phyloP scores from a whole-genome alignment of 2,113 vertebrate species.

The Dipodomys spectabilis region DNA sequence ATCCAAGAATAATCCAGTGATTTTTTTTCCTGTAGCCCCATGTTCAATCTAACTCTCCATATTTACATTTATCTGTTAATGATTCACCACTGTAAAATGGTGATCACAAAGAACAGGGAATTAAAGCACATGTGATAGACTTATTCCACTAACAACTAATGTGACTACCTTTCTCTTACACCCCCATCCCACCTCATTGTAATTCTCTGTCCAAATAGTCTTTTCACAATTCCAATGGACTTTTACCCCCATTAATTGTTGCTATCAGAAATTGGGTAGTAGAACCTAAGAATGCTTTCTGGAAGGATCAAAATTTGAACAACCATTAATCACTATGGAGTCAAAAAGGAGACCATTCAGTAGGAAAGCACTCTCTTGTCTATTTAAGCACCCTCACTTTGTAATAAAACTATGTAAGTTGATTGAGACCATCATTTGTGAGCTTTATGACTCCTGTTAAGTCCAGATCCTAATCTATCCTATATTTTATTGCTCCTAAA shows the following conservation, averaged over 20 bases:
- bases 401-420: neutral
- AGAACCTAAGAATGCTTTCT: neutral
- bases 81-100: neutral
- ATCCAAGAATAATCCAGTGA: neutral
- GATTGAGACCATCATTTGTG: neutral
- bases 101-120: neutral
- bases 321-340: neutral
- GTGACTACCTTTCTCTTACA: neutral
- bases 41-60: neutral
- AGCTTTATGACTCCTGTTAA: neutral
- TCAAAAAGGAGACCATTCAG: neutral
- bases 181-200: too few species aligned
- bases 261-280: neutral
- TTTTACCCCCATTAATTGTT: too few species aligned
- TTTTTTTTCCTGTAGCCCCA: neutral
- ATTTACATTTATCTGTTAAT: neutral
- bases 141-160: neutral
- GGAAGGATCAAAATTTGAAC: neutral
- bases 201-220: too few species aligned
- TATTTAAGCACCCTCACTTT: neutral
- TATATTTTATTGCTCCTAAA: neutral
- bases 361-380: neutral
- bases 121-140: neutral
- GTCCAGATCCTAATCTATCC: neutral
- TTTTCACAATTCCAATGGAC: too few species aligned